A percentile compares a stretch with the other conserved stretches of the same genome.
phyloP scores from a whole-genome alignment of 35 echinoderm and acorn worm genomes.

The Hemicentrotus pulcherrimus region DNA sequence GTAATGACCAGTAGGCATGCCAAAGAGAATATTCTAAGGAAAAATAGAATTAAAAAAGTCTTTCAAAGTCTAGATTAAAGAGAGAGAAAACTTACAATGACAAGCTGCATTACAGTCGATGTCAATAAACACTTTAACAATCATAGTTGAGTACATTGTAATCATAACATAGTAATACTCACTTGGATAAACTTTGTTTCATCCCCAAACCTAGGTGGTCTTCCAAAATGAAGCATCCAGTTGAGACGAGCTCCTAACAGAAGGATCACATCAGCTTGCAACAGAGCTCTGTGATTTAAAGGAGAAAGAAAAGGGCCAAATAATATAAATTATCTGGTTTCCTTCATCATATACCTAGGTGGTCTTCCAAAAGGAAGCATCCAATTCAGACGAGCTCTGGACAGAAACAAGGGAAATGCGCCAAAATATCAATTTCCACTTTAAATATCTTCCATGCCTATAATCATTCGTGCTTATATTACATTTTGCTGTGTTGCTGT shows the following conservation, averaged over 20 bases:
- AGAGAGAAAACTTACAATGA: too few relatives aligned
- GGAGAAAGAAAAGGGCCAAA: not conserved
- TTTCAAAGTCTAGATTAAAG: too few relatives aligned
- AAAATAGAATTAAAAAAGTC: too few relatives aligned
- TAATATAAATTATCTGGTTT: not conserved
- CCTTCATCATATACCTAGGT: slow-evolving; percentile 57
- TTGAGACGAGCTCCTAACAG: slow-evolving; percentile 83
- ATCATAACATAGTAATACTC: not conserved
- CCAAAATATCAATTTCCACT: not conserved
- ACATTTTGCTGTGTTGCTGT: too few relatives aligned
- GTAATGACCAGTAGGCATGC: too few relatives aligned
- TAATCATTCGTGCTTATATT: too few relatives aligned
- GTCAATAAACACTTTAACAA: too few relatives aligned
- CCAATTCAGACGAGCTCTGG: slow-evolving; percentile 82
- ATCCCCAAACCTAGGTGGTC: slow-evolving; percentile 67
- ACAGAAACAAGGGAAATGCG: slow-evolving; percentile 34
- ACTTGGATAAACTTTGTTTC: slow-evolving; percentile 92
- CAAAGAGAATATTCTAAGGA: too few relatives aligned
- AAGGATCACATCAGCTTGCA: slow-evolving; percentile 90
- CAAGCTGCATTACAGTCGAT: too few relatives aligned
- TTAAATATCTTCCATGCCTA: not conserved
- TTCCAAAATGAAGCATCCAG: slow-evolving; percentile 96
- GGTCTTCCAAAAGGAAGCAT: slow-evolving; percentile 91
- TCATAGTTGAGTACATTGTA: too few relatives aligned
- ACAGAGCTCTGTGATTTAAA: slow-evolving; percentile 75